Percentiles rank a stretch among this genome's conserved stretches.
These are phyloP conservation scores for Peromyscus eremicus DNA, from an alignment of 2,797 vertebrate species.

Conservation along the genomic window DNA sequence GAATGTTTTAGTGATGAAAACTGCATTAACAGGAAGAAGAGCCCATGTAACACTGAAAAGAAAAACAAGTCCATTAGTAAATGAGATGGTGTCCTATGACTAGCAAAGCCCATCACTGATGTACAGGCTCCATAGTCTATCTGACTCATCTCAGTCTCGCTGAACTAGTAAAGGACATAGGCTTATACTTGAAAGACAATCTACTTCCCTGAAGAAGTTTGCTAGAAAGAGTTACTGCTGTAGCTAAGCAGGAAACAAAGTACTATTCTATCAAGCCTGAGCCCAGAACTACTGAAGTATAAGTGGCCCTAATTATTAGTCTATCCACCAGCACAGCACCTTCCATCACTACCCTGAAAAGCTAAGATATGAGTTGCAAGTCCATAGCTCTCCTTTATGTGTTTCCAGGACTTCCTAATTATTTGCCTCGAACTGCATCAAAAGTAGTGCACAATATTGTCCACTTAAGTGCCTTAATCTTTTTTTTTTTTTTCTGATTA, in stretches of 20 bases:
- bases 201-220: background rate
- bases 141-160: background rate
- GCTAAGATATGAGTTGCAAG: background rate
- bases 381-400: background rate
- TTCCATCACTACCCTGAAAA: background rate
- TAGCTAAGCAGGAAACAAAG: background rate
- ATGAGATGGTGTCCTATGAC: background rate
- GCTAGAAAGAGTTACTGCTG: background rate
- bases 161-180: constrained; percentile 1
- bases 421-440: constrained; percentile 11
- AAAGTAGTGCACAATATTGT: background rate
- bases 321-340: background rate
- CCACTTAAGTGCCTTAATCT: constrained; percentile 29
- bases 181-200: background rate
- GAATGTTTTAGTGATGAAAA: constrained; percentile 31
- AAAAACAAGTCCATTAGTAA: background rate
- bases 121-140: background rate
- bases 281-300: background rate
- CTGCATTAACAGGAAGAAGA: background rate
- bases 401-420: constrained; percentile 42
- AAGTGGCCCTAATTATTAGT: background rate
- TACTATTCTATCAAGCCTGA: background rate
- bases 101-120: background rate
- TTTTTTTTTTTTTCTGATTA: background rate
- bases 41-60: background rate